Base-by-base conservation (phyloP, 2,797 vertebrate species). In the Kryptolebias ocellatus region DNA sequence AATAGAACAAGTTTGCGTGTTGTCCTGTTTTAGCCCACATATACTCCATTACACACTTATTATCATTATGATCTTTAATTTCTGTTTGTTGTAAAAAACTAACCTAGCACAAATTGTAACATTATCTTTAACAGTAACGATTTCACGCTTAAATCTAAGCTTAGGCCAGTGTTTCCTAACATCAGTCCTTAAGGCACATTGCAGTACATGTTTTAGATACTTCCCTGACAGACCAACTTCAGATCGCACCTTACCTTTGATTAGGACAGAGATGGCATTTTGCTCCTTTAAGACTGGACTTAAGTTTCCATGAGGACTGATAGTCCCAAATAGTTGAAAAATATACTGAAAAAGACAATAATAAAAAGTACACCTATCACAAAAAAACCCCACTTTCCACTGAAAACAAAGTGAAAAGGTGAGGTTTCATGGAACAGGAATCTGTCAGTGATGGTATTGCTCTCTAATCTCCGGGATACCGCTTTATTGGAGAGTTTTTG, bases 381-480 rank as follows among this genome's bases (percentile, higher is more conserved):
- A 39, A 39, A 39, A 11, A 24, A 24, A 24, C 20, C 20, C 20
- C 37, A 11, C 10, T 1, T 10, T 39, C 20, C 20, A 24, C 20
- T 24, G 45, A 37, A 29, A n/a, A 45, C 14, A 28, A 1, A 29
- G 65, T 71, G 60, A 79, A 47, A 61, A 65, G 51, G 60, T 63
- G 27, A 56, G 55, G 29, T 64, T 78, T 83, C 61, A 75, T 2
- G 74, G 78, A 69, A 67, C 65, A 77, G 51, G 31, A 37, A 70
- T 51, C 62, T 72, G 54, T 44, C 53, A 63, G 60, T 70, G 68
- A 71, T 34, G 5, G 65, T 27, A 55, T 46, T 68, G 54, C 78
- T 39, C 53, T 74, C 68, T 63, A 53, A 68, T 68, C 52, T 58
- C 55, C 53, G 53, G 46, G 10, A 20, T 57, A 66, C 59, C 62